Conservation (phyloP, 2,113 vertebrate species). For the Neodontobutis hainanensis region DNA sequence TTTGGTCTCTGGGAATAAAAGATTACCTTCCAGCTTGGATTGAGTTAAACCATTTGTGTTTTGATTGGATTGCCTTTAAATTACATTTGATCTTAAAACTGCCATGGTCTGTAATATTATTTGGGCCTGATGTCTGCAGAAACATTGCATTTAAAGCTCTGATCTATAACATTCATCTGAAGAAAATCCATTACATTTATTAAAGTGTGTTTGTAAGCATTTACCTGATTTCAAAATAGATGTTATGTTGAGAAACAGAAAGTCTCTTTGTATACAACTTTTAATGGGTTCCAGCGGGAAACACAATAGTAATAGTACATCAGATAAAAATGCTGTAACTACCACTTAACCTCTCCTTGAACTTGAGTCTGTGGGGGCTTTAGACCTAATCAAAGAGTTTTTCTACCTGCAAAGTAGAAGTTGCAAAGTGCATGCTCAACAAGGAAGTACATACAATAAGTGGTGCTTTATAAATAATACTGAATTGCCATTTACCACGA, state of each 20-base stretch:
- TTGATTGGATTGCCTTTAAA: slow-evolving; percentile 73
- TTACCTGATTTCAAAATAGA: slow-evolving; percentile 36
- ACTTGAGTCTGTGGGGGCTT: too few species aligned
- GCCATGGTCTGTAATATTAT: slow-evolving; percentile 53
- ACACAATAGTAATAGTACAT: too few species aligned
- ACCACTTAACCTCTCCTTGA: too few species aligned
- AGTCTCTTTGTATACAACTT: too few species aligned
- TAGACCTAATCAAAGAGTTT: too few species aligned
- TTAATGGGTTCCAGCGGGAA: too few species aligned
- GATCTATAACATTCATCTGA: slow-evolving; percentile 42
- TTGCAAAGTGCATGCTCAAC: too few species aligned
- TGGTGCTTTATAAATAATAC: too few species aligned
- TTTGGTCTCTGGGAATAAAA: slow-evolving; percentile 48
- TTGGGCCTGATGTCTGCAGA: slow-evolving; percentile 49
- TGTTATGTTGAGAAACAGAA: slow-evolving; percentile 16
- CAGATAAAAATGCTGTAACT: too few species aligned
- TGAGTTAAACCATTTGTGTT: slow-evolving; percentile 57
- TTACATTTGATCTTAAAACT: slow-evolving; percentile 64
- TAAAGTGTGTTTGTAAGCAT: slow-evolving; percentile 47
- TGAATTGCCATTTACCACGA: too few species aligned
- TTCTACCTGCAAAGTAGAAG: too few species aligned
- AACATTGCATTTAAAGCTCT: slow-evolving; percentile 46
- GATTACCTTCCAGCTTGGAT: slow-evolving; percentile 45
- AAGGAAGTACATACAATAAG: too few species aligned
- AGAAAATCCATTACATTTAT: slow-evolving; percentile 64